Conservation (phyloP, 2,113 vertebrate genomes). For the Thamnophis sirtalis region DNA sequence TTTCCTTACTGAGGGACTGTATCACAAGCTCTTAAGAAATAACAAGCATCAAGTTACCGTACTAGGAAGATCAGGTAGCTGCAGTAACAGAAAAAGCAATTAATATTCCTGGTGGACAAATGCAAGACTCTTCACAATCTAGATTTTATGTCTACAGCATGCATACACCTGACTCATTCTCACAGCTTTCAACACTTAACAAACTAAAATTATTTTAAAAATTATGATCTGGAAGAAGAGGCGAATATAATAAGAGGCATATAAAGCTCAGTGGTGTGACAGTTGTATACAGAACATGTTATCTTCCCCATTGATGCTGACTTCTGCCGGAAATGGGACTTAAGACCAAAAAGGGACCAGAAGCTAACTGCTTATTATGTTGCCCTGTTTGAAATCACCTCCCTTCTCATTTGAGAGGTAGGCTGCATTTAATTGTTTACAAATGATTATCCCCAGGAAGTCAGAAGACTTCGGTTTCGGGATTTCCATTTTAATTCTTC, state of each 20-base stretch:
- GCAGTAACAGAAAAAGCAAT: not conserved
- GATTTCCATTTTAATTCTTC: constrained; percentile 33
- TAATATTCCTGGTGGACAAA: not conserved
- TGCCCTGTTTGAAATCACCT: not conserved
- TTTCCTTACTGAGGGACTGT: not conserved
- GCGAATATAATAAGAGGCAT: not conserved
- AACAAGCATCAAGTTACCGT: not conserved
- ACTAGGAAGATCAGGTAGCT: not conserved
- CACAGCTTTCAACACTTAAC: not conserved
- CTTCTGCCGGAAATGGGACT: not conserved
- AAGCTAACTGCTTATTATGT: not conserved
- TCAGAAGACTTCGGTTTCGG: constrained; percentile 18
- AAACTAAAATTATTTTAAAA: not conserved
- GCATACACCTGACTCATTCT: not conserved
- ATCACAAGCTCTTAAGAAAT: not conserved
- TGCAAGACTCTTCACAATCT: not conserved
- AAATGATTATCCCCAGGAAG: constrained; percentile 5
- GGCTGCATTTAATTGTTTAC: not conserved
- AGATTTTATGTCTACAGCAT: not conserved
- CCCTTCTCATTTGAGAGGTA: not conserved
- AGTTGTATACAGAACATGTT: not conserved
- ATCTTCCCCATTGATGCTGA: not conserved
- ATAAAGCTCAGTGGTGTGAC: not conserved
- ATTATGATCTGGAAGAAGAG: not conserved
- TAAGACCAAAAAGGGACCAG: constrained; percentile 10